Conservation (phyloP, 1,140 invertebrate species). For the Episyrphus balteatus region DNA sequence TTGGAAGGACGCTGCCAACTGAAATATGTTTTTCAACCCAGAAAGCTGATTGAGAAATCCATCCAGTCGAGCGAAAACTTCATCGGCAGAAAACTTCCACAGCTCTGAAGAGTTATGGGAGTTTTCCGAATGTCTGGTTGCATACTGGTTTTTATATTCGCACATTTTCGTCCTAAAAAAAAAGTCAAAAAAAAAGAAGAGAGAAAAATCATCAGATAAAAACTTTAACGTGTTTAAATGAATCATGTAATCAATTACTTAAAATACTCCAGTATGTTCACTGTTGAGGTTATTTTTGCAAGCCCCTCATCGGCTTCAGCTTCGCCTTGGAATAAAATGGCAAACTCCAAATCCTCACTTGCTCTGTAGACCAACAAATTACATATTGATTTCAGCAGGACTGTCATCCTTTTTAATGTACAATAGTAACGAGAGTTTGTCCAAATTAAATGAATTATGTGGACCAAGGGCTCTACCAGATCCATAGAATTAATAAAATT, state of each 20-base stretch:
- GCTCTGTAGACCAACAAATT: slow-evolving; percentile 58
- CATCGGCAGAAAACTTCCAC: slow-evolving; percentile 58
- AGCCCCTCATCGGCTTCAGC: slow-evolving; percentile 43
- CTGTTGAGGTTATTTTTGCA: slow-evolving; percentile 23
- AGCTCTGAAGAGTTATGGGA: slow-evolving; percentile 14
- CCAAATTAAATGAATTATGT: slow-evolving; percentile 77
- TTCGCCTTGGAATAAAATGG: slow-evolving; percentile 51
- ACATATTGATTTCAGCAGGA: slow-evolving; percentile 56
- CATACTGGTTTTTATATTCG: no score
- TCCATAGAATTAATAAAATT: slow-evolving; percentile 50
- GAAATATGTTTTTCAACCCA: slow-evolving; percentile 50
- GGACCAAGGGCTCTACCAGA: slow-evolving; percentile 53
- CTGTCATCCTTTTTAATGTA: slow-evolving; percentile 60
- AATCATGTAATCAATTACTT: slow-evolving; percentile 13
- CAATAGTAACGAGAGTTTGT: slow-evolving; percentile 73
- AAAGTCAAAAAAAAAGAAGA: no score
- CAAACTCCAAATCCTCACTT: slow-evolving; percentile 39
- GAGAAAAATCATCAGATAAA: neutral
- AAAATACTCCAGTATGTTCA: slow-evolving; percentile 24
- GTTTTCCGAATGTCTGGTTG: no score
- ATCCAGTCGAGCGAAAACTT: slow-evolving; percentile 55
- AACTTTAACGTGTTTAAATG: neutral
- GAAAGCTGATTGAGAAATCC: slow-evolving; percentile 47
- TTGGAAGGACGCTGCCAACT: slow-evolving; percentile 60
- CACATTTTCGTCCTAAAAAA: no score